Evolutionary conservation across 2,797 vertebrate species (phyloP).

Genomic region (Miichthys miiuy): DNA sequence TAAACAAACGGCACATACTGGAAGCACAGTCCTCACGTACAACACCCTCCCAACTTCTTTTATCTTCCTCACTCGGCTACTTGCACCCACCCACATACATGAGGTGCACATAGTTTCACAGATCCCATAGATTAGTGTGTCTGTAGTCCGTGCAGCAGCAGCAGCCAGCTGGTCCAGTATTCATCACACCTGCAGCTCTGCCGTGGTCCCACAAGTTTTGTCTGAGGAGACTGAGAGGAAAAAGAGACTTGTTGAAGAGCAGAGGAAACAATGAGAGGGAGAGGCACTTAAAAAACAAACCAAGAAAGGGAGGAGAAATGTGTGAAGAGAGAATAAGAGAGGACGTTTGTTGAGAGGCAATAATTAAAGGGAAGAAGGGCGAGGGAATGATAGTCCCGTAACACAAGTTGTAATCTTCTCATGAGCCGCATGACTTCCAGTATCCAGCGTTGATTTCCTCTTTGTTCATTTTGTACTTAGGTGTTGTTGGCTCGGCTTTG

Average conservation of each 20-base stretch:
- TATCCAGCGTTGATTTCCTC: constrained; percentile 41
- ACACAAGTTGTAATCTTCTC: constrained; percentile 56
- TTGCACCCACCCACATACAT: constrained; percentile 20
- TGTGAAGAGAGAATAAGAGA: constrained; percentile 56
- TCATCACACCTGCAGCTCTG: constrained; percentile 39
- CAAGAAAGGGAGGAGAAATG: constrained; percentile 53
- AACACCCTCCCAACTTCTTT: constrained; percentile 30
- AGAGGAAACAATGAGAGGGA: constrained; percentile 31
- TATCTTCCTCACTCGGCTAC: constrained; percentile 28
- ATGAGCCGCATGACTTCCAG: constrained; percentile 31
- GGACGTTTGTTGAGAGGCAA: constrained; percentile 51
- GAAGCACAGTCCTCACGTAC: background rate
- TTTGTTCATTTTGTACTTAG: constrained; percentile 25
- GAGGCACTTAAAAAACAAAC: constrained; percentile 32
- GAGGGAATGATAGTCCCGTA: constrained; percentile 42
- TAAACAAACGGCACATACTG: constrained; percentile 7
- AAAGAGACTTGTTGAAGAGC: constrained; percentile 10
- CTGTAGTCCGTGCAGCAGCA: constrained; percentile 7
- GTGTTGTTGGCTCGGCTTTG: constrained; percentile 11
- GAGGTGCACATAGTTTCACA: constrained; percentile 35
- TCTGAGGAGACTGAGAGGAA: constrained; percentile 13
- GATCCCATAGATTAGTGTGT: constrained; percentile 55
- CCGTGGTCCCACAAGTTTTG: constrained; percentile 1
- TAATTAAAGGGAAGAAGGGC: constrained; percentile 69
- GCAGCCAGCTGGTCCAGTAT: constrained; percentile 34